Conservation (phyloP, 2,113 vertebrate genomes). For the Zapornia atra region DNA sequence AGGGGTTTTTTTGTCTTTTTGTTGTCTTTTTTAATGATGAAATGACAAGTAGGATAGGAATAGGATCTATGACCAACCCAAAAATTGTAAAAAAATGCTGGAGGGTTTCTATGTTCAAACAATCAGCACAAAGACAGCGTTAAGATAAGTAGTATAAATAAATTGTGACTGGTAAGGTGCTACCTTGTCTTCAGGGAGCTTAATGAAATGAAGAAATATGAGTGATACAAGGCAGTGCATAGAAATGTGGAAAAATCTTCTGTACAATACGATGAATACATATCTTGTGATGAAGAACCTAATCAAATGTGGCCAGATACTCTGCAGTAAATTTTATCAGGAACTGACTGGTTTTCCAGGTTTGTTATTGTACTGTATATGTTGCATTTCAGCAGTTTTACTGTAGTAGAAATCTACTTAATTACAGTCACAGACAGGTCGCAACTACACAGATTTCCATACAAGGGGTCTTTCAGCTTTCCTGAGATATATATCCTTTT, state of each 20-base stretch:
- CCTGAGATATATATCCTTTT: neutral
- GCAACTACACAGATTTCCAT: neutral
- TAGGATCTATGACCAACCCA: neutral
- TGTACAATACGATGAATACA: fast-evolving
- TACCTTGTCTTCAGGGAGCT: neutral
- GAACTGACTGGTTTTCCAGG: neutral
- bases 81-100: neutral
- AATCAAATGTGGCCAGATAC: neutral
- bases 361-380: neutral
- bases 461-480: neutral
- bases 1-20: neutral
- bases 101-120: neutral
- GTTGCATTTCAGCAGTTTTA: neutral
- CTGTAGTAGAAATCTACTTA: neutral
- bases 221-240: neutral
- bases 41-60: neutral
- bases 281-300: neutral
- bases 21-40: neutral
- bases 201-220: neutral
- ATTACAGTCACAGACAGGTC: neutral
- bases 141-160: neutral
- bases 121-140: neutral
- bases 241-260: neutral
- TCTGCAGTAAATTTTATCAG: neutral
- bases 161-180: neutral